phyloP scores from a whole-genome alignment of 2,113 vertebrate genomes.

The Syngnathus typhle region DNA sequence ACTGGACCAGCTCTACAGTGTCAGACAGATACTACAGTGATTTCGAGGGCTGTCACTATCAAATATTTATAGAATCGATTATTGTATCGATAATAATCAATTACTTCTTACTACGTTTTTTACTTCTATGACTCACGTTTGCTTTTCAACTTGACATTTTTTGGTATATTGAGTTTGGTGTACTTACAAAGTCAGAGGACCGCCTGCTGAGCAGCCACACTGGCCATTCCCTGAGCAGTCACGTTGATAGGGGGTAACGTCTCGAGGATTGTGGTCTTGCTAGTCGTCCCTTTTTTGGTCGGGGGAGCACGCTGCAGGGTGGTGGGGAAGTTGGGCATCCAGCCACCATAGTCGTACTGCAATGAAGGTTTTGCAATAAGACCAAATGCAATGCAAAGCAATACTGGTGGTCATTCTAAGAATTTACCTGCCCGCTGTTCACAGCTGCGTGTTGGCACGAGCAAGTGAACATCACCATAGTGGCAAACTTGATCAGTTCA shows the following conservation, averaged over 20 bases:
- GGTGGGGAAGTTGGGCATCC: slow-evolving; percentile 57
- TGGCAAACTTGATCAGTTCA: slow-evolving; percentile 41
- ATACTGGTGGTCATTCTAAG: too few relatives aligned
- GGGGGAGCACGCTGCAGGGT: slow-evolving; percentile 51
- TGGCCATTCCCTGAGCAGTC: slow-evolving; percentile 35
- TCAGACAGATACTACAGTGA: too few relatives aligned
- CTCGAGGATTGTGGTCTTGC: slow-evolving; percentile 26
- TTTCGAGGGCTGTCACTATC: too few relatives aligned
- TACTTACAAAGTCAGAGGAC: slow-evolving; percentile 54
- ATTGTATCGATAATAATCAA: too few relatives aligned
- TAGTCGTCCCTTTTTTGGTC: slow-evolving; percentile 42
- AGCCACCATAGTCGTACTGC: slow-evolving; percentile 55
- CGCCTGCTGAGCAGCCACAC: slow-evolving; percentile 48
- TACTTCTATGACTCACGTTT: too few relatives aligned
- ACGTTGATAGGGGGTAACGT: slow-evolving; percentile 35
- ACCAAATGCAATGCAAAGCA: neutral
- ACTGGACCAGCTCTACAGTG: too few relatives aligned
- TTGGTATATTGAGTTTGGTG: neutral
- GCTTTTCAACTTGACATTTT: too few relatives aligned
- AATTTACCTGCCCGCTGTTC: slow-evolving; percentile 41
- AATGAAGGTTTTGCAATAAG: neutral
- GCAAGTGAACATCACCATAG: slow-evolving; percentile 46
- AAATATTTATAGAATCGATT: too few relatives aligned
- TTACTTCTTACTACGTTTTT: too few relatives aligned
- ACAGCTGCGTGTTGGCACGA: slow-evolving; percentile 40